A percentile compares a stretch with the other conserved stretches of the same genome.
phyloP scores from a whole-genome alignment of 2,888 invertebrate genomes.

The Melanostoma scalare region DNA sequence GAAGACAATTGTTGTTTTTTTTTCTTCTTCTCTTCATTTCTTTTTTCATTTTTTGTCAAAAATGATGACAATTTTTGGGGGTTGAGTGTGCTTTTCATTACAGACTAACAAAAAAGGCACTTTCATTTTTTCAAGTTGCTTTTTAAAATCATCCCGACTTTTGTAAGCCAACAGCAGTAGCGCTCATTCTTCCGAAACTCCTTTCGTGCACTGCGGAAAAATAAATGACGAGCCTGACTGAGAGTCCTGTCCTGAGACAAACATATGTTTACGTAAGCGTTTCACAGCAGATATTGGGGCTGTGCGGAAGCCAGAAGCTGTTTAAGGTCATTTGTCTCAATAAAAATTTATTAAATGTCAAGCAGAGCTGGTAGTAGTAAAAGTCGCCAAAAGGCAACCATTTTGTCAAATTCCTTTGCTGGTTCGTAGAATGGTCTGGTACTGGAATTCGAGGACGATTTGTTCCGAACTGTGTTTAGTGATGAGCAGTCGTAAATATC shows the following conservation, averaged over 20 bases:
- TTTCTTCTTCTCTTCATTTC: conserved; percentile 11
- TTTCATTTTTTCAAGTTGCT: conserved; percentile 68
- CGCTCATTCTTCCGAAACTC: conserved; percentile 33
- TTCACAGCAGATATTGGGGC: neutral
- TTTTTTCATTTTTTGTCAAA: neutral
- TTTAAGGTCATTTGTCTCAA: conserved; percentile 65
- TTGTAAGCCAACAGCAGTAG: conserved; percentile 4
- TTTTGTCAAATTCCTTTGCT: conserved; percentile 42
- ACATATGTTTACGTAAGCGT: conserved; percentile 56
- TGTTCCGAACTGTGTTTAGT: conserved; percentile 36
- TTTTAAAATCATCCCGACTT: conserved; percentile 61
- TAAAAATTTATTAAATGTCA: conserved; percentile 67
- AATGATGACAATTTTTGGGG: conserved; percentile 1
- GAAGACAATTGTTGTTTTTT: conserved; percentile 15
- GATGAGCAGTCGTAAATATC: conserved; percentile 63
- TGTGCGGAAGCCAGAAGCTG: conserved; percentile 1
- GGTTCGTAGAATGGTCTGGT: conserved; percentile 1
- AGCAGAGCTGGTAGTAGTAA: conserved; percentile 48
- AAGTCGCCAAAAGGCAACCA: conserved; percentile 67
- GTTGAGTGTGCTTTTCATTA: conserved; percentile 1
- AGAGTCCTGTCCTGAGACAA: neutral
- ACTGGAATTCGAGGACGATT: conserved; percentile 34
- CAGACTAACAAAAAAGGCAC: conserved; percentile 36
- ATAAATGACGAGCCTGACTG: conserved; percentile 20
- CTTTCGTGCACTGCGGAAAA: neutral